phyloP scores from a whole-genome alignment of 2,113 vertebrate genomes.

The Astur gentilis region DNA sequence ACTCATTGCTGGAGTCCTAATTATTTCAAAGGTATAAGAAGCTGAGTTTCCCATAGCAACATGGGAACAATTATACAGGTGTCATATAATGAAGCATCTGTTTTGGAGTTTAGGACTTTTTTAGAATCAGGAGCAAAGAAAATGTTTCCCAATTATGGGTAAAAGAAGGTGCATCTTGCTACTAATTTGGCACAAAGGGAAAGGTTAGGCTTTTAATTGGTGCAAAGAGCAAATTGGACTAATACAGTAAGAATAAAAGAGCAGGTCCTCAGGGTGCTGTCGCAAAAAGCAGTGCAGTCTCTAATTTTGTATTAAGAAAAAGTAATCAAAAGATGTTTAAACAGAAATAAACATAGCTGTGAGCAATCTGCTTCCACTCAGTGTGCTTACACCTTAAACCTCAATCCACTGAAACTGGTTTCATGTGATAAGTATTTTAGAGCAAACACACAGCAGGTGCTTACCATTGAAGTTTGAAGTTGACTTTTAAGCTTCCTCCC shows the following conservation, averaged over 20 bases:
- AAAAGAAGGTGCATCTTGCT: constrained; percentile 4
- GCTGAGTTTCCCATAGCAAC: not conserved
- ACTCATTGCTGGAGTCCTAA: not conserved
- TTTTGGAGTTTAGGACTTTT: not conserved
- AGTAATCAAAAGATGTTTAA: constrained; percentile 32
- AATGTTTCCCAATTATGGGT: not conserved
- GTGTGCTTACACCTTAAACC: not conserved
- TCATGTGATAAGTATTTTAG: not conserved
- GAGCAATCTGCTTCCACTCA: constrained; percentile 25
- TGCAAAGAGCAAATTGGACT: constrained; percentile 7
- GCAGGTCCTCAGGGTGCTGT: not conserved
- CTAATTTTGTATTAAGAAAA: constrained; percentile 2
- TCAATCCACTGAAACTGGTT: not conserved
- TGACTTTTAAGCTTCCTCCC: not conserved
- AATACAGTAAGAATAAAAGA: constrained; percentile 27
- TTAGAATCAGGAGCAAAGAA: not conserved
- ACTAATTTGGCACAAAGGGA: constrained; percentile 10
- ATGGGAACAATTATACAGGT: constrained; percentile 20
- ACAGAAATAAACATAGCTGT: not conserved
- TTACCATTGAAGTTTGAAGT: not conserved
- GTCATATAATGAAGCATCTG: constrained; percentile 9
- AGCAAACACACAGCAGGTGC: constrained; percentile 14
- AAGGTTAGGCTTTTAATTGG: constrained; percentile 27
- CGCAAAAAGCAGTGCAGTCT: not conserved
- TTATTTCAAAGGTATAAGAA: constrained; percentile 13